phyloP scores from a whole-genome alignment of 2,113 vertebrate species.

The Chitala chitala region DNA sequence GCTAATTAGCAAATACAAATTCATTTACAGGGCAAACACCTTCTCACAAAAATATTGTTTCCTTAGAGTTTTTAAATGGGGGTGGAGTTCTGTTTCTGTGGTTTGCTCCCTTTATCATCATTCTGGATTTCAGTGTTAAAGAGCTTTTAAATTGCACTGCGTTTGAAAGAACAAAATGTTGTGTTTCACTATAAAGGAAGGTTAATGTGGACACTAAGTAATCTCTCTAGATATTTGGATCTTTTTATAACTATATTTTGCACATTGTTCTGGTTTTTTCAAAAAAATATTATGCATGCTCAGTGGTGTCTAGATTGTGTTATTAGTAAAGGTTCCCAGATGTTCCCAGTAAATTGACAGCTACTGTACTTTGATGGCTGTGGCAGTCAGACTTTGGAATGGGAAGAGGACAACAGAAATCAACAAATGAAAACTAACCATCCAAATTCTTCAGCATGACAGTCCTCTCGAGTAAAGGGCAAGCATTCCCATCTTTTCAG shows the following conservation, averaged over 20 bases:
- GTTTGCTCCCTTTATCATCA: background rate
- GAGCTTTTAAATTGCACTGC: background rate
- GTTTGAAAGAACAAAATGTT: constrained; percentile 30
- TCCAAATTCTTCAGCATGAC: constrained; percentile 63
- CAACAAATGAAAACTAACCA: constrained; percentile 63
- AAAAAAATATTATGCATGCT: constrained; percentile 53
- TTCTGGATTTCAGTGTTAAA: background rate
- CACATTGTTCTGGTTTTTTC: constrained; percentile 46
- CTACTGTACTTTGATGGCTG: constrained; percentile 55
- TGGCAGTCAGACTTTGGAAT: constrained; percentile 51
- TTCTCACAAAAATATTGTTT: background rate
- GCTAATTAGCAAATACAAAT: constrained; percentile 20
- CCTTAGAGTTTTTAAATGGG: background rate
- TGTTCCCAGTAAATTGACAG: constrained; percentile 60
- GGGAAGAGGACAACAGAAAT: constrained; percentile 56
- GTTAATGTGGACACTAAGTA: constrained; percentile 46
- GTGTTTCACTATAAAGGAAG: constrained; percentile 44
- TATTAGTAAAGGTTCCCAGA: constrained; percentile 59
- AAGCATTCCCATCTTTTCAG: constrained; percentile 52
- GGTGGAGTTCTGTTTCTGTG: background rate
- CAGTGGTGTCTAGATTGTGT: constrained; percentile 55
- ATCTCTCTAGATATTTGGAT: constrained; percentile 48
- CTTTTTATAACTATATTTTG: constrained; percentile 67
- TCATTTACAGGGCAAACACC: background rate
- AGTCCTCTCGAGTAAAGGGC: constrained; percentile 53